Evolutionary conservation across 1,140 invertebrate species (phyloP), one percentile per base, ranked within the genome.

Genomic region (Drosophila lini): DNA sequence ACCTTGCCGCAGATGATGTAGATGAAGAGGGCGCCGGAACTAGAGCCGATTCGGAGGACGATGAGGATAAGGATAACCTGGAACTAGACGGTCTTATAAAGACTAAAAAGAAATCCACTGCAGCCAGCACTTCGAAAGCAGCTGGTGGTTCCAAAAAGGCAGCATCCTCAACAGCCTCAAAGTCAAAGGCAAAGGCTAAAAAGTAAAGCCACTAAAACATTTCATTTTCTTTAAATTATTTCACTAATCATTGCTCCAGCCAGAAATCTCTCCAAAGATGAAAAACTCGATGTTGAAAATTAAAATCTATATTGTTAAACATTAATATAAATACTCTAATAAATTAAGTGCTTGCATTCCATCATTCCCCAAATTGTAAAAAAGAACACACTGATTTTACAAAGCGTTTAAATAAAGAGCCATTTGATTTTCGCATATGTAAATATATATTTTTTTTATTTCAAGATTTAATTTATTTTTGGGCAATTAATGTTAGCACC

Each of bases 11-110:
- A 25, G 50, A 50, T 15, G 76, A 55, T 1, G 94, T 92, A 45
- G 89, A 93, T 6, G 74, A 92, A 15, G 93, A 61, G 7, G 84
- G 64, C 2, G 59, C 90, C 3, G 92, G 93, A 1, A 93, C 93
- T 5, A 93, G 81, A 5, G 78, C 77, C 28, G 91, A 59, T 45
- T 80, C 81, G 9, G 91, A 93, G 3, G 92, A 92, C 32, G 92
- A 93, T 3, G 93, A 94, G 11, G 94, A 95, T 25, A 94, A 96
- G 41, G 95, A 96, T 74, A 94, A 95, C 80, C 76, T 96, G 22
- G 94, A 95, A 57, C 94, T 94, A 57, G 97, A 98, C 93, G 94
- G 94, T 7, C 95, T 97, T 93, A 97, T 98, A 42, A 97, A 97
- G 59, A 76, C 90, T 9, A 91, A 91, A 44, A 91, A 91, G 60